A percentile compares a stretch with the other conserved stretches of the same genome.
These are phyloP conservation scores for Vanacampus margaritifer DNA, from an alignment of 2,113 vertebrate species.

Conservation along the genomic window DNA sequence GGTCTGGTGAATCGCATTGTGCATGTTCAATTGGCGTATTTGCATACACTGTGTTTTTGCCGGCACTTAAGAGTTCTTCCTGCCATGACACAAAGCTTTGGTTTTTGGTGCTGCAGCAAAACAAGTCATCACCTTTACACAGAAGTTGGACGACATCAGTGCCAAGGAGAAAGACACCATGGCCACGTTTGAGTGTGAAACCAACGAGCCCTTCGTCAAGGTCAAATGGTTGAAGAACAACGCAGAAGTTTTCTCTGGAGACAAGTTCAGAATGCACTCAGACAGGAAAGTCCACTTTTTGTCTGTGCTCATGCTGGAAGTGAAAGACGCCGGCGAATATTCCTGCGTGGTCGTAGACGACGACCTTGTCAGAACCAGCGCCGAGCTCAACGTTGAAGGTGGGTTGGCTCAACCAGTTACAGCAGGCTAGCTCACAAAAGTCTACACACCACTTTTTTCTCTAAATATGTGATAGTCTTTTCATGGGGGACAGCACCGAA, in stretches of 20 bases:
- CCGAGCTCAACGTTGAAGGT: conserved; percentile 93
- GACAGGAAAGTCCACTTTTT: conserved; percentile 96
- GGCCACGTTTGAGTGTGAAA: conserved; percentile 98
- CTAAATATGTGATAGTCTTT: background rate
- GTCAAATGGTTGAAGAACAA: conserved; percentile 94
- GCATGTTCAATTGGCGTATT: background rate
- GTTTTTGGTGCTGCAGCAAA: conserved; percentile 74
- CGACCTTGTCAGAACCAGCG: conserved; percentile 79
- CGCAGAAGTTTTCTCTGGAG: conserved; percentile 82
- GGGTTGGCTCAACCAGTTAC: conserved; percentile 15
- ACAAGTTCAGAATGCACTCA: conserved; percentile 96
- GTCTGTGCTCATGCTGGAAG: conserved; percentile 82
- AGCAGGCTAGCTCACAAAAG: background rate
- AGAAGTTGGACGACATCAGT: conserved; percentile 80
- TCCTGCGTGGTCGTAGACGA: conserved; percentile 83
- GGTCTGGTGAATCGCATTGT: background rate
- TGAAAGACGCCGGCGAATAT: conserved; percentile 84
- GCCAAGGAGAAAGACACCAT: conserved; percentile 92
- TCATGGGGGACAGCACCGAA: background rate
- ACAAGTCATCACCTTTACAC: conserved; percentile 83
- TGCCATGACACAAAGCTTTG: background rate
- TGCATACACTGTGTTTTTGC: background rate
- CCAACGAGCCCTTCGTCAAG: conserved; percentile 95
- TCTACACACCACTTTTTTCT: background rate
- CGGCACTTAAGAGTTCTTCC: no score